Conservation (phyloP, 2,888 invertebrate genomes). For the Branchipolynoe longqiensis region DNA sequence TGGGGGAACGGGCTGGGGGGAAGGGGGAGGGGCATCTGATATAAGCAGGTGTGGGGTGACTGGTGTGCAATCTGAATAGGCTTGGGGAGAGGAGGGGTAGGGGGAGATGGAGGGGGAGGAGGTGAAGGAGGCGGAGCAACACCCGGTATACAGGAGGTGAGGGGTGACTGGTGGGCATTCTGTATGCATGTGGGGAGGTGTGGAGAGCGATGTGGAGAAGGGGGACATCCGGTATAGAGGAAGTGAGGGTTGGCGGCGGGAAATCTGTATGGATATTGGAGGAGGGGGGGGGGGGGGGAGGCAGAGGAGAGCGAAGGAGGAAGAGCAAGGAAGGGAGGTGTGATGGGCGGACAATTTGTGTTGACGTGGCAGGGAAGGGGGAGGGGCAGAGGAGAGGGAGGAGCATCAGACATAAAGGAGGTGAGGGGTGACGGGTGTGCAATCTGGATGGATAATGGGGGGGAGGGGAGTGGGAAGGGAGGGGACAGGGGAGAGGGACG, state of each 20-base stretch:
- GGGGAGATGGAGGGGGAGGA: not conserved
- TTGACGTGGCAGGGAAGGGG: not conserved
- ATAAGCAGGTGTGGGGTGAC: not conserved
- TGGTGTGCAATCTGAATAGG: too few relatives aligned
- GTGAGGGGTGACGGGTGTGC: not conserved
- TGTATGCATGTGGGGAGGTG: not conserved
- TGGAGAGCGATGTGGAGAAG: not conserved
- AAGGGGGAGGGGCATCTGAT: not conserved
- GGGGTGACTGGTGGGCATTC: not conserved
- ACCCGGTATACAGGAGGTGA: not conserved
- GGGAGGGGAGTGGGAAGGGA: not conserved
- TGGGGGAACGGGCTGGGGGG: not conserved
- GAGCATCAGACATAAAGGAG: not conserved
- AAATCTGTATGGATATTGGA: not conserved
- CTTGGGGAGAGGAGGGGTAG: too few relatives aligned
- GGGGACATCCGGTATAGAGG: not conserved
- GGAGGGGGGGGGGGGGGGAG: not conserved
- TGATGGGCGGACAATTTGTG: not conserved
- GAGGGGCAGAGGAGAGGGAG: not conserved
- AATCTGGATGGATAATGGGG: not conserved
- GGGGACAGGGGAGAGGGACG: not conserved
- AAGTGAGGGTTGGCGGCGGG: not conserved
- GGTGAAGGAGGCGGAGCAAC: too few relatives aligned
- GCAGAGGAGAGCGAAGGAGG: not conserved
- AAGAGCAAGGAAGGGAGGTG: not conserved